A percentile compares a stretch with the other conserved stretches of the same genome.
Conservation (phyloP, 2,888 invertebrate species). For the Perithous albicinctus region DNA sequence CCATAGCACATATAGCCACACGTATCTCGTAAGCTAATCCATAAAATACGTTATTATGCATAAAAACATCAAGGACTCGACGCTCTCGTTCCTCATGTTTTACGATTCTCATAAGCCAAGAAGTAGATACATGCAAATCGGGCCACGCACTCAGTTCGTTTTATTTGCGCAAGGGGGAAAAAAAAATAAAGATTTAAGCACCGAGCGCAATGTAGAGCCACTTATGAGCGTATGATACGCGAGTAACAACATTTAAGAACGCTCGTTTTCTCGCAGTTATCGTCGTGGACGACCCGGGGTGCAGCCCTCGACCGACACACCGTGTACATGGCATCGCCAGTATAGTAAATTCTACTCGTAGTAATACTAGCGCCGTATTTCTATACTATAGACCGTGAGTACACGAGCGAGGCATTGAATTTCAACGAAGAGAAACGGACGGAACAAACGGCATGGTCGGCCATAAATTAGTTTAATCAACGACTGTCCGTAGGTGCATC, state of each 20-base stretch:
- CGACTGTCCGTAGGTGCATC: slow-evolving; percentile 42
- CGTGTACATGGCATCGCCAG: slow-evolving; percentile 2
- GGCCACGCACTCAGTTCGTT: neutral
- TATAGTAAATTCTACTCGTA: slow-evolving; percentile 11
- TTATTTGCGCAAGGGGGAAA: slow-evolving; percentile 15
- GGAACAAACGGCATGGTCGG: slow-evolving; percentile 59
- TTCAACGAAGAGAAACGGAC: slow-evolving; percentile 58
- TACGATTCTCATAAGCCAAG: slow-evolving; percentile 48
- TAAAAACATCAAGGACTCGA: slow-evolving; percentile 10
- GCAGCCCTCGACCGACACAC: neutral
- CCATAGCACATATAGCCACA: neutral
- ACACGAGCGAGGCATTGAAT: slow-evolving; percentile 58
- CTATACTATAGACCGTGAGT: neutral
- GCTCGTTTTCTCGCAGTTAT: slow-evolving; percentile 18
- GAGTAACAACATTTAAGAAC: slow-evolving; percentile 13
- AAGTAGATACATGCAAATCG: slow-evolving; percentile 3
- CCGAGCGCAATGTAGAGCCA: slow-evolving; percentile 28
- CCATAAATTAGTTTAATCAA: slow-evolving; percentile 71
- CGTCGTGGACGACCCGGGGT: neutral
- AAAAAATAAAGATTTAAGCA: slow-evolving; percentile 9
- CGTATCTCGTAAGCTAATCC: slow-evolving; percentile 7
- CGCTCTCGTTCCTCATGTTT: slow-evolving; percentile 51
- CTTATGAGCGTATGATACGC: slow-evolving; percentile 7
- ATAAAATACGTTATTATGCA: slow-evolving; percentile 32
- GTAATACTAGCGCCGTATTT: neutral